These are phyloP conservation scores for Corvus hawaiiensis DNA, from an alignment of 2,113 vertebrate genomes.

Conservation along the genomic window DNA sequence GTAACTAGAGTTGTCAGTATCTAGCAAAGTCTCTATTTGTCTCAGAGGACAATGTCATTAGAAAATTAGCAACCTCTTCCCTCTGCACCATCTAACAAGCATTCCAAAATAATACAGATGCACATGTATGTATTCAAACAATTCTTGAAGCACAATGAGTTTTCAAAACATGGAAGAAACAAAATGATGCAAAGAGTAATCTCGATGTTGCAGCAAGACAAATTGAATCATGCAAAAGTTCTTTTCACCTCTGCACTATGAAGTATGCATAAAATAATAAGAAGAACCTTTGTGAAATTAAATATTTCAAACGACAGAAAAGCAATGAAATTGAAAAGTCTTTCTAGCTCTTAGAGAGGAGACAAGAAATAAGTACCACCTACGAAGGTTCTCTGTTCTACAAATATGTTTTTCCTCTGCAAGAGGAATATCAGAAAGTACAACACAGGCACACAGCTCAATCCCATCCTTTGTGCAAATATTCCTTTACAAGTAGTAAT, in stretches of 20 bases:
- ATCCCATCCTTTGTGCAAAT: conserved; percentile 51
- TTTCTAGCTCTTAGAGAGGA: neutral
- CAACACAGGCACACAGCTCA: neutral
- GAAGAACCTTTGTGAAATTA: neutral
- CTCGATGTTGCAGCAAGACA: neutral
- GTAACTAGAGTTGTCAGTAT: neutral
- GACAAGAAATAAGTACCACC: neutral
- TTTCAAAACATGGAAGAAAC: neutral
- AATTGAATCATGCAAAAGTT: neutral
- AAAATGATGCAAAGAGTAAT: neutral
- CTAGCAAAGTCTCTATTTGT: neutral
- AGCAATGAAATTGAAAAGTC: neutral
- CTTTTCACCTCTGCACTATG: neutral
- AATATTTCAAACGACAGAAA: neutral
- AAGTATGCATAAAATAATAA: neutral
- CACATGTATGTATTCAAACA: neutral
- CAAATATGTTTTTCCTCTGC: neutral
- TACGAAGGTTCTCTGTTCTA: neutral
- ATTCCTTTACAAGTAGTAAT: conserved; percentile 78
- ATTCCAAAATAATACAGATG: neutral
- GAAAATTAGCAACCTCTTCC: neutral
- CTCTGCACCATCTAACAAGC: neutral
- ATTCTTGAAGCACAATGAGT: neutral
- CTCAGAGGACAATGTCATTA: neutral
- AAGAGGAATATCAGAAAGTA: neutral